Evolutionary conservation across 2,888 invertebrate genomes (phyloP), one percentile per base, ranked within the genome.

Genomic region (Troglohyphantes excavatus): DNA sequence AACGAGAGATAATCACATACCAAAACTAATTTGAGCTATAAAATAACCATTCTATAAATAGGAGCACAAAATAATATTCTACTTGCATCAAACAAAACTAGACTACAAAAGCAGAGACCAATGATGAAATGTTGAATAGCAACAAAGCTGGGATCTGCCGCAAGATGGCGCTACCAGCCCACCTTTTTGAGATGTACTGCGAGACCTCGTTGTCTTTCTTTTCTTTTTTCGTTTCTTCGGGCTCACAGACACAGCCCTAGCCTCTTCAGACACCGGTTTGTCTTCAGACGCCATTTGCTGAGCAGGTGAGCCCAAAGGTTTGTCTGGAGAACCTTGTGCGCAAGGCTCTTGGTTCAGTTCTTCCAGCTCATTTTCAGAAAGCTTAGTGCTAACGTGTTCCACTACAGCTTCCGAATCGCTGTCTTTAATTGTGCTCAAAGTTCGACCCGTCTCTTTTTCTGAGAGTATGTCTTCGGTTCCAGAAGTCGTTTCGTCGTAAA

Each of bases 11-110:
- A 13, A 13, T 53, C n/a, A 7, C n/a, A 23, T 26, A 26, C 7
- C 65, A 13, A 65, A 65, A 9, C 33, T 75, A 26, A 61, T 46
- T 33, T 17, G 59, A 75, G 21, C 75, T 75, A 61, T 33, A 59
- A 29, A 59, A 46, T 27, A 61, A 75, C 27, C 27, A 59, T 11
- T 29, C 61, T 61, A 75, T 61, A 29, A 26, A 61, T 13, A 26
- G 23, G 26, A 65, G 70, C 39, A 26, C 26, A 68, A 68, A 85
- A 59, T 70, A 78, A 85, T 29, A 53, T 59, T 86, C 78, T 78
- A 86, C 86, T 86, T 78, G 86, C 86, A 70, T 78, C 29, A 78
- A 78, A 63, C 46, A 87, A 87, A 87, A 76, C 88, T 88, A 88
- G 61, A 61, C 88, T 88, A 88, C 67, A 76, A 82, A 82, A 82